These are phyloP conservation scores for Neuroterus valhalla DNA, from an alignment of 1,140 invertebrate genomes.

Conservation along the genomic window DNA sequence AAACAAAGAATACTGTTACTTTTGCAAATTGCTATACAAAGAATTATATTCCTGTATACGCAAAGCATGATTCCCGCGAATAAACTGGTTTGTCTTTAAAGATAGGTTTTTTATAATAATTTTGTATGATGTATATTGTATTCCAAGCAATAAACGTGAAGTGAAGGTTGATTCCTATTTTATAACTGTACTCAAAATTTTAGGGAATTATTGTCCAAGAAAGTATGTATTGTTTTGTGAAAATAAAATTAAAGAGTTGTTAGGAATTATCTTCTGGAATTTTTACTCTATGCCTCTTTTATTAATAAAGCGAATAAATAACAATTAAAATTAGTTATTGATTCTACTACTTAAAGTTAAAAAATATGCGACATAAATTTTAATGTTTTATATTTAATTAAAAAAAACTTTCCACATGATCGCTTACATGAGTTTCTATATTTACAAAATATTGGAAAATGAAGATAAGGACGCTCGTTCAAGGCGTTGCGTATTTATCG, in stretches of 20 bases:
- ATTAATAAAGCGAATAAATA: too few relatives aligned
- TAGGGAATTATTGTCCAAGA: background rate
- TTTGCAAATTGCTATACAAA: background rate
- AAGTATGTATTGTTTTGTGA: conserved; percentile 6
- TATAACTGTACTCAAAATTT: background rate
- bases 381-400: too few relatives aligned
- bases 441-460: too few relatives aligned
- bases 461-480: too few relatives aligned
- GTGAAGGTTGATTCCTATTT: background rate
- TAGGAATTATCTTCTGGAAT: background rate
- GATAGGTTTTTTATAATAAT: background rate
- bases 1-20: background rate
- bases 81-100: background rate
- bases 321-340: too few relatives aligned
- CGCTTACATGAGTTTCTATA: too few relatives aligned
- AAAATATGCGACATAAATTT: too few relatives aligned
- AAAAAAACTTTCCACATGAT: too few relatives aligned
- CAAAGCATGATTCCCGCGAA: background rate
- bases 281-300: background rate
- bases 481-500: too few relatives aligned
- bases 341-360: too few relatives aligned
- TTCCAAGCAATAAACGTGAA: background rate
- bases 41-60: background rate
- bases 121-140: background rate
- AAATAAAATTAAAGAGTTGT: conserved; percentile 8